Evolutionary conservation across 2,797 vertebrate genomes (phyloP).

Genomic region (Rhyacichthys aspro): DNA sequence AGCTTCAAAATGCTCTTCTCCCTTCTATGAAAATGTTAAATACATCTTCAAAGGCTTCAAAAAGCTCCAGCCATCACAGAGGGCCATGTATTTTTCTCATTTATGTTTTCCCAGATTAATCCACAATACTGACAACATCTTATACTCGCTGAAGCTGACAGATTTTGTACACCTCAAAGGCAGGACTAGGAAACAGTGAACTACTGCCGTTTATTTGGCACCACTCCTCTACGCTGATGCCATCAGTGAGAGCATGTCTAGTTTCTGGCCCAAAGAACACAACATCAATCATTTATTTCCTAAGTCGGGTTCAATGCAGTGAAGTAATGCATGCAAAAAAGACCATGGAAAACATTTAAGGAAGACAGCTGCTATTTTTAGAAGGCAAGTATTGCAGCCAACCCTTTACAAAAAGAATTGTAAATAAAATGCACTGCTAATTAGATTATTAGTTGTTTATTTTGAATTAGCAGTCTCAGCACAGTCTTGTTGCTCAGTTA

Average conservation of each 20-base stretch:
- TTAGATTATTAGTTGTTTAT: too few species aligned
- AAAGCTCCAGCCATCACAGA: conserved; percentile 19
- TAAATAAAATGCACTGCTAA: too few species aligned
- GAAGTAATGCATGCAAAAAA: conserved; percentile 18
- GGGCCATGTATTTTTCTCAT: conserved; percentile 22
- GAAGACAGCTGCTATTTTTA: conserved; percentile 13
- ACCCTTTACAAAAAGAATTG: too few species aligned
- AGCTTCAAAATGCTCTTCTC: conserved; percentile 11
- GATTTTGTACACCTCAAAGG: conserved; percentile 51
- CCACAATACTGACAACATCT: conserved; percentile 29
- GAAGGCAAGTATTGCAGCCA: too few species aligned
- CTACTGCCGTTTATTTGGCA: conserved; percentile 31
- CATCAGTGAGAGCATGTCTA: conserved; percentile 41
- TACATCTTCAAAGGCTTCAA: conserved; percentile 42
- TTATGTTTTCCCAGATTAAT: conserved; percentile 52
- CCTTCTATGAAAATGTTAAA: conserved; percentile 45
- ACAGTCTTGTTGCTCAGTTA: too few species aligned
- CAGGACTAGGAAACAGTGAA: conserved; percentile 33
- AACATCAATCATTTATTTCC: conserved; percentile 49
- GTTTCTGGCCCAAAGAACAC: conserved; percentile 39
- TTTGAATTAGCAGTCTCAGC: too few species aligned
- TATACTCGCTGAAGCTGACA: conserved; percentile 40
- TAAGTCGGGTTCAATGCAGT: conserved; percentile 26
- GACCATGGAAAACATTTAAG: conserved; percentile 18
- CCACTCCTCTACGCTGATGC: conserved; percentile 23